Percentiles rank a stretch among this genome's conserved stretches.
Evolutionary conservation across 2,797 vertebrate genomes (phyloP).

Genomic region (Tolypeutes matacus): DNA sequence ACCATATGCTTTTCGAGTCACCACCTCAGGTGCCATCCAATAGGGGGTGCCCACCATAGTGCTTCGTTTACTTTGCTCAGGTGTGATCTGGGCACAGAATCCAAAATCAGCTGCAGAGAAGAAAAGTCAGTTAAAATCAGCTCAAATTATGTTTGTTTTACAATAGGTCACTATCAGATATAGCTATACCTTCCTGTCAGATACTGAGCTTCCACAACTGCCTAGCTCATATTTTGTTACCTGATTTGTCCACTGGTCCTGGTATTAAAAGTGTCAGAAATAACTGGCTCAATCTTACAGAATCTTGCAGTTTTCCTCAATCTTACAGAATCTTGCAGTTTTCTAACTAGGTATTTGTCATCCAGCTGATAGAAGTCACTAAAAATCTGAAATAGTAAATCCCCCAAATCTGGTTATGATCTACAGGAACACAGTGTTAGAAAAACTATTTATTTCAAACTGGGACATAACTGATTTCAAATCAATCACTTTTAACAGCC

Average conservation of each 20-base stretch:
- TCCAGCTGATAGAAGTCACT: not conserved
- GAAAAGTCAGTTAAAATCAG: constrained; percentile 70
- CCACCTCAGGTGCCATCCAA: constrained; percentile 96
- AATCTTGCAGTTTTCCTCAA: too few relatives aligned
- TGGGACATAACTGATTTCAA: not conserved
- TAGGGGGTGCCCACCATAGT: constrained; percentile 96
- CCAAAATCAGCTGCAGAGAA: constrained; percentile 93
- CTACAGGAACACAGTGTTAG: not conserved
- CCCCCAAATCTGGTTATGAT: not conserved
- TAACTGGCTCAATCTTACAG: not conserved
- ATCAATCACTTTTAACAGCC: not conserved
- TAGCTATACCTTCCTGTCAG: not conserved
- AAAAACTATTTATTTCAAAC: not conserved
- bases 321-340: not conserved
- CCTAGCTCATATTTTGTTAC: constrained; percentile 26
- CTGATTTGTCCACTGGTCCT: not conserved
- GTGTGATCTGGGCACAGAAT: constrained; percentile 95
- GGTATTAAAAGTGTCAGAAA: constrained; percentile 58
- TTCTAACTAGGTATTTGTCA: constrained; percentile 27
- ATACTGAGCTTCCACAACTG: not conserved
- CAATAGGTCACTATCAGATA: not conserved
- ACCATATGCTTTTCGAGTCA: constrained; percentile 94
- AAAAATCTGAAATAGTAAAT: constrained; percentile 64
- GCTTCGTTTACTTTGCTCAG: constrained; percentile 95
- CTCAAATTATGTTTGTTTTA: constrained; percentile 32